Evolutionary conservation across 2,888 invertebrate species (phyloP), one percentile per base, ranked within the genome.

Genomic region (Yponomeuta malinellus): DNA sequence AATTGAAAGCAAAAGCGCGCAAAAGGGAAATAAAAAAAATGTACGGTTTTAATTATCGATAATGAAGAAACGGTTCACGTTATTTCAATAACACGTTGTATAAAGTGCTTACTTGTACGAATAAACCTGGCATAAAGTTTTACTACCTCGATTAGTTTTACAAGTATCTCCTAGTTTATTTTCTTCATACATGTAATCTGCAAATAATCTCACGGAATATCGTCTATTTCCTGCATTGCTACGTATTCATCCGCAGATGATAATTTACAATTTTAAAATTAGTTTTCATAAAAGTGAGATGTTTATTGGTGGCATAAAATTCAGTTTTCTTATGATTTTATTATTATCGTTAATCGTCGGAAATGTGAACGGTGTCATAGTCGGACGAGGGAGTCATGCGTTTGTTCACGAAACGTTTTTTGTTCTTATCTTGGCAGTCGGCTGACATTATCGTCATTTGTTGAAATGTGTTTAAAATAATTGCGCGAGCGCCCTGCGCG

Each of bases 381-480:
- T 23, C 12, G 52, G 15, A 59, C 52, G n/a, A 65, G 31, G 65
- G 31, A 65, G 31, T 29, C 65, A 68, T 68, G 68, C 37, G 68
- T 15, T 48, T 68, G 48, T 68, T 43, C 23, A 15, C 48, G 23
- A 8, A 48, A n/a, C 43, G 23, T 43, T 68, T 68, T 68, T 68
- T 68, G 33, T 48, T 65, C 65, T 65, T 68, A 48, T 68, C 69
- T 63, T 33, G 74, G 77, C 77, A 80, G 80, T 79, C 79, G 82
- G 78, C 90, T 87, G 89, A 87, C 88, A 90, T 90, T 90, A 90
- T 86, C 86, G 83, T 89, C 89, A 88, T 89, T 91, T 90, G 91
- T 91, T 90, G 90, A 91, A 92, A 90, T 88, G 91, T 89, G 83
- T 91, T 92, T 92, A 92, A 90, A 91, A 90, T 92, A 92, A 92